Evolutionary conservation across 2,888 invertebrate genomes (phyloP), one percentile per base, ranked within the genome.

Genomic region (Oxytorus armatus): DNA sequence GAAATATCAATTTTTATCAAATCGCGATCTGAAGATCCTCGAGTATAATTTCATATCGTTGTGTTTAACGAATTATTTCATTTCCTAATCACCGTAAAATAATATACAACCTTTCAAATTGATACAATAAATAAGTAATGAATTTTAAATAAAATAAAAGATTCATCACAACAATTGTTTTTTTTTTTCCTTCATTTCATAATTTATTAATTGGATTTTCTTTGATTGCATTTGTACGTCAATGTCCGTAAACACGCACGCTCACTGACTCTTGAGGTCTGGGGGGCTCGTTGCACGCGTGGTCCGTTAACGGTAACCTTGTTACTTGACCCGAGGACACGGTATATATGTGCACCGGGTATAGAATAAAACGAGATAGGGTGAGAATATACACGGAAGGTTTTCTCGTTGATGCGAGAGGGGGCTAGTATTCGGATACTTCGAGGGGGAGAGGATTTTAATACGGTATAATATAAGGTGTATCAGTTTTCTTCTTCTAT

Each of bases 241-340:
- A 16, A 47, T 77, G 33, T 42, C 21, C 7, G 65, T 44, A 44
- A 63, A 49, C 68, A 42, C 42, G 63, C 53, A 73, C 55, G 53
- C 69, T 55, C 55, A 10, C 36, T 42, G 23, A 25, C 47, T 53
- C 16, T 51, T 44, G 49, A 29, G 18, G 42, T 59, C 23, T 69
- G 36, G n/a, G n/a, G n/a, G n/a, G 18, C 59, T 59, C 55, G 36
- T 33, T 74, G 51, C 75, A 78, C 47, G 57, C 57, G 33, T 63
- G 57, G 63, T 55, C 68, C 77, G 77, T 73, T 78, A 78, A 65
- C 69, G 63, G 42, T 70, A 65, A 78, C 65, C 57, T 74, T 53
- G 66, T 78, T 81, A 74, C 61, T 74, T 65, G 61, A 72, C 66
- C 68, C 73, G 33, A 36, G 29, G n/a, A n/a, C 49, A 42, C 44